These are phyloP conservation scores for Amblyopsis rosae DNA, from an alignment of 2,113 vertebrate species.

Conservation along the genomic window DNA sequence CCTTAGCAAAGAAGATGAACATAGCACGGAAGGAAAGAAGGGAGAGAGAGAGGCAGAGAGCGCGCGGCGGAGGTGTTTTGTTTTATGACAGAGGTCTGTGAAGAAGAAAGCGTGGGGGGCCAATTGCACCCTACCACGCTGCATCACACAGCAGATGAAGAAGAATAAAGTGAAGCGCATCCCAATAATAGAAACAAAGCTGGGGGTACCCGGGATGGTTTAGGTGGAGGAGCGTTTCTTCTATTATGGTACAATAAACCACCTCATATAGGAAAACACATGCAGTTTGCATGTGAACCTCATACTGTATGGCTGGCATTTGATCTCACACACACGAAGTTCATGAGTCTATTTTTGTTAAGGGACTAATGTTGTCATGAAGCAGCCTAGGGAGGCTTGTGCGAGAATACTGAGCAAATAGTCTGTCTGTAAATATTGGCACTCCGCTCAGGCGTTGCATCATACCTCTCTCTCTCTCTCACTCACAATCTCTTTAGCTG, in stretches of 20 bases:
- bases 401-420: constrained; percentile 6
- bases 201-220: constrained; percentile 37
- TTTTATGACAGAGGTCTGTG: constrained; percentile 28
- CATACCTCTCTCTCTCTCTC: neutral
- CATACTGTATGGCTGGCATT: neutral
- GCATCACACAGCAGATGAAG: constrained; percentile 59
- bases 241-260: neutral
- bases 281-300: neutral
- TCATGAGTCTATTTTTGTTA: neutral
- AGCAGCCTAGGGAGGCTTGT: constrained; percentile 3
- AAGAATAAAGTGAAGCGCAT: constrained; percentile 65
- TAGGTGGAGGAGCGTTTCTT: constrained; percentile 32
- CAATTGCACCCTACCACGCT: constrained; percentile 58
- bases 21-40: constrained; percentile 40
- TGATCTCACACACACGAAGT: neutral
- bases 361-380: neutral
- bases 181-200: constrained; percentile 67
- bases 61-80: neutral
- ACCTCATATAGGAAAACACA: neutral
- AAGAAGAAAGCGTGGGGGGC: constrained; percentile 22
- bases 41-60: neutral
- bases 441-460: neutral
- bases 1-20: constrained; percentile 30
- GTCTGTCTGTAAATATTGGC: constrained; percentile 21
- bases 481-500: neutral